phyloP scores from a whole-genome alignment of 2,888 invertebrate species.

The Plebejus melissa region DNA sequence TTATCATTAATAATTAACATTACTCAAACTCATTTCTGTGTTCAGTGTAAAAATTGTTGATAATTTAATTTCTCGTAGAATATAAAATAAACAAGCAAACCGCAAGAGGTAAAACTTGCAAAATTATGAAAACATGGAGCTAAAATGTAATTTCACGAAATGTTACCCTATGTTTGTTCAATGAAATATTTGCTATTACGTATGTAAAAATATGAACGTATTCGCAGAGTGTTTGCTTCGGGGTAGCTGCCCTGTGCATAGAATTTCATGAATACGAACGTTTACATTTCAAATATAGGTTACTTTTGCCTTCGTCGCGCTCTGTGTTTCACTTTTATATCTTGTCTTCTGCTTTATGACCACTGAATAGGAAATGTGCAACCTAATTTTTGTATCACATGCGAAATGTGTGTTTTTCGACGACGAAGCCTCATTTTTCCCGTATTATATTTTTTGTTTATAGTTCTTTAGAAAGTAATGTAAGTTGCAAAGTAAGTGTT shows the following conservation, averaged over 20 bases:
- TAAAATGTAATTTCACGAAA: slow-evolving; percentile 10
- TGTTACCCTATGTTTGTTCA: slow-evolving; percentile 2
- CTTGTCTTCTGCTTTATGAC: slow-evolving; percentile 13
- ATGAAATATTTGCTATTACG: slow-evolving; percentile 26
- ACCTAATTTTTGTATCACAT: slow-evolving; percentile 7
- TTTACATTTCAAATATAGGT: slow-evolving; percentile 26
- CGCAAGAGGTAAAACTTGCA: neutral
- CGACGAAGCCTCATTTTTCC: neutral
- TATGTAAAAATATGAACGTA: slow-evolving; percentile 18
- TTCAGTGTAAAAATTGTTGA: no score
- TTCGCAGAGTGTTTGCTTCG: slow-evolving; percentile 1
- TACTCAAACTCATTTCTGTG: no score
- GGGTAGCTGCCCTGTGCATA: slow-evolving; percentile 14
- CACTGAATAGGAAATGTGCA: slow-evolving; percentile 11
- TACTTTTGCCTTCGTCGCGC: slow-evolving; percentile 11
- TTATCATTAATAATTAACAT: no score
- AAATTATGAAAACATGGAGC: neutral
- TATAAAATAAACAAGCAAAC: neutral
- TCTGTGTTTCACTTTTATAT: slow-evolving; percentile 23
- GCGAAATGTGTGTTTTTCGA: neutral
- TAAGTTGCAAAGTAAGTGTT: neutral
- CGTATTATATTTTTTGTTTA: neutral
- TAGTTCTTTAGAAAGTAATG: neutral
- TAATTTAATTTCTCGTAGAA: no score
- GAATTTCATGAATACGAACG: slow-evolving; percentile 15